Evolutionary conservation across 2,888 invertebrate species (phyloP), one percentile per base, ranked within the genome.

Genomic region (Tupiocoris notatus): DNA sequence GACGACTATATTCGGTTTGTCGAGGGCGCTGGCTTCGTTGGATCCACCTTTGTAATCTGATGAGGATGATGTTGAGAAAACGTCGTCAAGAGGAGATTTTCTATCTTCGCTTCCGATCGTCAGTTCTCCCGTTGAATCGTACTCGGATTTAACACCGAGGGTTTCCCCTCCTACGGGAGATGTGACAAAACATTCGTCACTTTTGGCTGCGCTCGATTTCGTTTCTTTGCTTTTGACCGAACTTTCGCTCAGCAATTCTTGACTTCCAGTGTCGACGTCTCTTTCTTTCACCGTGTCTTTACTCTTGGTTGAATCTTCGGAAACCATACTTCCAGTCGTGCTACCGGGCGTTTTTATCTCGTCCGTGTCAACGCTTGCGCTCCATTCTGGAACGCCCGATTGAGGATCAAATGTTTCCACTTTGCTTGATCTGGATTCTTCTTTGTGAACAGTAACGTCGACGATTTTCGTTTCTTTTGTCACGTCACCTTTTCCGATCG

Each of bases 11-110:
- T 54, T 73, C 75, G 83, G 83, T 77, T 82, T 82, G 62, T 82
- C 83, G 67, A 81, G 79, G 39, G 81, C 79, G 73, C 81, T 82
- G 2, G 81, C 78, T 0, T 82, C 81, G 63, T 83, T 84, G 3
- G 82, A 81, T 63, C 84, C 84, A 18, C 81, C 83, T 80, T 83
- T 84, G 66, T 82, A 81, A 17, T 83, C 83, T 1, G 84, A 84
- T 23, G 84, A 84, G 63, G 83, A 83, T 21, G 80, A 79, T 63
- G 79, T 78, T 25, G 79, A 79, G 78, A 81, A 81, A 75, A 80
- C 80, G 25, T 81, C 79, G 79, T 80, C 80, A 16, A 24, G 57
- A 18, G 39, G 75, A 25, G 62, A 78, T 57, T 78, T 71, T 66
- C 84, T 82, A 80, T 84, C 83, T 82, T 85, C 82, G 2, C n/a